phyloP scores from a whole-genome alignment of 1,140 invertebrate genomes.

The Diuraphis noxia region DNA sequence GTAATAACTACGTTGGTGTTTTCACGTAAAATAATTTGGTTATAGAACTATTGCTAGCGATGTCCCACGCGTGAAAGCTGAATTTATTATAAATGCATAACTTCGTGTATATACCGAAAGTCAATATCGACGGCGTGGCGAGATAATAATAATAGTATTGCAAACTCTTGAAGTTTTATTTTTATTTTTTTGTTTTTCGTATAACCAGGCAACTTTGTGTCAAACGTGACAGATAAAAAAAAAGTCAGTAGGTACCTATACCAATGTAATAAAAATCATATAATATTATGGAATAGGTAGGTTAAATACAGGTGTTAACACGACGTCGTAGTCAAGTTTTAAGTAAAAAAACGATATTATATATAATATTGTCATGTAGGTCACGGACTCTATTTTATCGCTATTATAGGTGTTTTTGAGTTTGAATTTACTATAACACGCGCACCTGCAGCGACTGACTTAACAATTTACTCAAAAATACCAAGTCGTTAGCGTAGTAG shows the following conservation, averaged over 20 bases:
- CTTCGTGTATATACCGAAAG: neutral
- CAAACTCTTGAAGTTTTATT: neutral
- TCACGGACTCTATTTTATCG: neutral
- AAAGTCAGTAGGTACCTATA: neutral
- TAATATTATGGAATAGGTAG: neutral
- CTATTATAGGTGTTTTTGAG: neutral
- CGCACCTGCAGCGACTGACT: neutral
- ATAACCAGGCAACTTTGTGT: neutral
- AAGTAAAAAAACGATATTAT: neutral
- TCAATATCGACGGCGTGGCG: neutral
- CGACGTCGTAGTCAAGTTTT: neutral
- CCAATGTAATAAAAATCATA: no score
- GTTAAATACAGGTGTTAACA: neutral
- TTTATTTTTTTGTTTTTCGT: neutral
- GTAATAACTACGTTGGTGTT: neutral
- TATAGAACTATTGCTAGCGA: neutral
- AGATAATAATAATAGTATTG: neutral
- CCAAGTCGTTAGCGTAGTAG: neutral
- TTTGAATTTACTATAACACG: neutral
- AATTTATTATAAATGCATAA: neutral
- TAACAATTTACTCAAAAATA: neutral
- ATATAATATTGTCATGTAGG: neutral
- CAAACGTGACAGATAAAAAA: neutral
- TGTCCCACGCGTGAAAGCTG: neutral
- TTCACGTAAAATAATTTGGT: neutral